These are phyloP conservation scores for Oreochromis grahami DNA, from an alignment of 2,797 vertebrate genomes.

Conservation along the genomic window DNA sequence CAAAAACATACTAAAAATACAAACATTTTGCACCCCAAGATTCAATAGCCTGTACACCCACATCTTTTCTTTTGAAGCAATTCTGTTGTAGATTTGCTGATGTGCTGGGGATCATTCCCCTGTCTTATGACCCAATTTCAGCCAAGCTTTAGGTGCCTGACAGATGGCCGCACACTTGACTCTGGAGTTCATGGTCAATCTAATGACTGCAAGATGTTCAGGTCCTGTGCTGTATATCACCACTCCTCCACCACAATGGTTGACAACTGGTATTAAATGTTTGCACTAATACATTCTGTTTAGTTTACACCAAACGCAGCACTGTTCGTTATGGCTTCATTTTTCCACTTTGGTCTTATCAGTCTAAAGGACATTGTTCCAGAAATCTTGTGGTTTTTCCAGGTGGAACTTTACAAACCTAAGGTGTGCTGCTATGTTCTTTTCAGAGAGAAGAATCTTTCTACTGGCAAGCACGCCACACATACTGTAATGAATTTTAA, in stretches of 20 bases:
- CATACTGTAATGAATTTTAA: neutral
- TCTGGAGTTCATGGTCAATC: neutral
- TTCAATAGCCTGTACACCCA: neutral
- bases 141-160: neutral
- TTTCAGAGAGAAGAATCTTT: neutral
- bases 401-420: neutral
- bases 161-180: neutral
- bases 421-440: neutral
- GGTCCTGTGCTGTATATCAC: neutral
- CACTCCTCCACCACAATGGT: neutral
- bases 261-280: neutral
- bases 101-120: neutral
- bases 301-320: neutral
- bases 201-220: neutral
- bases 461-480: neutral
- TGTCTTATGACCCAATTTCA: neutral
- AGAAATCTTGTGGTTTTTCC: neutral
- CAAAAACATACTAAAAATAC: neutral
- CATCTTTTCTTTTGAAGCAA: neutral
- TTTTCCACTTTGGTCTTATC: neutral
- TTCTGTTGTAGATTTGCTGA: neutral
- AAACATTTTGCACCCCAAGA: neutral
- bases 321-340: neutral
- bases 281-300: neutral
- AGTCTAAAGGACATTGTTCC: neutral